Evolutionary conservation across 2,113 vertebrate species (phyloP).

Genomic region (Eretmochelys imbricata): DNA sequence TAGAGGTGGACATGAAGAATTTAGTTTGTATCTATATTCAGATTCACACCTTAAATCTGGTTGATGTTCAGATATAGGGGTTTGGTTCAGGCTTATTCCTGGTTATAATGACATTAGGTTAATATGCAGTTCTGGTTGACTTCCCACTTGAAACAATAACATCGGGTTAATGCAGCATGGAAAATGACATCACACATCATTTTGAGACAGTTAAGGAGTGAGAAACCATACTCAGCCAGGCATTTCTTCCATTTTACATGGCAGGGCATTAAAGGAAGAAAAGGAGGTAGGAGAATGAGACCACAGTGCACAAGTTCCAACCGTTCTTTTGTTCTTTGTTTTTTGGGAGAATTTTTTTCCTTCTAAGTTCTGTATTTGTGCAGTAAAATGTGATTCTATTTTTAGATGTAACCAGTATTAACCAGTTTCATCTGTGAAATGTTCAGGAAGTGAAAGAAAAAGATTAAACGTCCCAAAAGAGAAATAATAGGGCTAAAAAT

Average conservation of each 20-base stretch:
- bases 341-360: background rate
- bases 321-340: background rate
- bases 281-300: background rate
- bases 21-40: background rate
- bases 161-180: background rate
- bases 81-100: background rate
- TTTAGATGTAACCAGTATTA: background rate
- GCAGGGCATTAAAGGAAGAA: background rate
- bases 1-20: rapidly evolving
- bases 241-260: background rate
- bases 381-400: background rate
- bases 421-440: background rate
- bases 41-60: background rate
- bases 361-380: background rate
- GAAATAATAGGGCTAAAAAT: constrained; percentile 47
- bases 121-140: background rate
- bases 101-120: background rate
- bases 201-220: background rate
- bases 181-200: rapidly evolving
- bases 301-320: background rate
- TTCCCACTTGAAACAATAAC: background rate
- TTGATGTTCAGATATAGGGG: background rate
- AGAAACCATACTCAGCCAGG: background rate
- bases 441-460: background rate
- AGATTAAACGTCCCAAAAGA: background rate